Evolutionary conservation across 2,888 invertebrate genomes (phyloP), one percentile per base, ranked within the genome.

Genomic region (Drosophila antonietae): DNA sequence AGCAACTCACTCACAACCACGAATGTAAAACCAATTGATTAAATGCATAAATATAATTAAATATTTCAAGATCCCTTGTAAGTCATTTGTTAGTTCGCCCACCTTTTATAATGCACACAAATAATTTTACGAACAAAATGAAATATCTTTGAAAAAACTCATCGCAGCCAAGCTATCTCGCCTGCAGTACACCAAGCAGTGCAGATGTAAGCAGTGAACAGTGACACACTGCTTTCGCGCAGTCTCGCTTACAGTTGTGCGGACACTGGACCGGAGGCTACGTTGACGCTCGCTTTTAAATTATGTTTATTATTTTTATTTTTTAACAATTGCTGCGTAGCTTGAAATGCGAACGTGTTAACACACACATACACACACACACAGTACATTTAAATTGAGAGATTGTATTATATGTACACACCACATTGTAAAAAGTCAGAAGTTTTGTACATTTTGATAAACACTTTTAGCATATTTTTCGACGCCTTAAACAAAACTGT

Each of bases 371-470:
- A 41, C 41, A 33, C 57, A 51, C 41, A 68, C 61, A 71, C 61
- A 71, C 60, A 60, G 57, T 70, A 85, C 64, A 80, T 84, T 87
- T 88, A 88, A 88, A 84, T 83, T 88, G 67, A 53, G 68, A 68
- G 65, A 55, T 60, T 77, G 59, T 64, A 75, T 64, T 75, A 68
- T 62, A 72, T 68, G 65, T 49, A 76, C 15, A 65, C 44, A 23
- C n/a, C n/a, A 44, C 23, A 66, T 67, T 81, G 88, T 85, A 85
- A 65, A 85, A 81, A 86, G 70, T 78, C 71, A 68, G 60, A 55
- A 68, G 55, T 76, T 88, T 86, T 88, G 78, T 88, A 88, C 67
- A 89, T 85, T 84, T 83, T 71, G 72, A 88, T 81, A 87, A 61
- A 66, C 49, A 88, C 58, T 63, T 87, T 80, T 84, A 80, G 75